Evolutionary conservation across 2,888 invertebrate species (phyloP).

Genomic region (Strigamia transsilvanica): DNA sequence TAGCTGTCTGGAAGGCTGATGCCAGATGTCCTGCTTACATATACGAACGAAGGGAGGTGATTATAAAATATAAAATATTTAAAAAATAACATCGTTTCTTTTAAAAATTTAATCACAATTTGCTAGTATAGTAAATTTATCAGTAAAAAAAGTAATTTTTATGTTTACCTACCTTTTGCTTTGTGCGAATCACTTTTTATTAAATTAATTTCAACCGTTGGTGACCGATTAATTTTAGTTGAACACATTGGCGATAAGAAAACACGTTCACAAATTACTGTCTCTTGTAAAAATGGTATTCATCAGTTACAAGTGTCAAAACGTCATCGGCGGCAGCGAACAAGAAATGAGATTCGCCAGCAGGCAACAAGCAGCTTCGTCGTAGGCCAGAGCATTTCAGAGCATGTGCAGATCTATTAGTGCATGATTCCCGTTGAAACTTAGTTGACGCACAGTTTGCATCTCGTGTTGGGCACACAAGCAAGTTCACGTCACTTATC

Average conservation of each 20-base stretch:
- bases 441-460: background rate
- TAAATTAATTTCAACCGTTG: constrained; percentile 1
- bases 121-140: too few relatives aligned
- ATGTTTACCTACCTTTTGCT: background rate
- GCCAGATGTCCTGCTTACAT: constrained; percentile 30
- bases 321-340: constrained; percentile 54
- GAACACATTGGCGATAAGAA: constrained; percentile 6
- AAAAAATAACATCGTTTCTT: background rate
- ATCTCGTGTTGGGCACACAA: background rate
- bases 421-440: constrained; percentile 50
- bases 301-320: constrained; percentile 56
- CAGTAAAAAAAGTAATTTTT: background rate
- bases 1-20: constrained; percentile 43
- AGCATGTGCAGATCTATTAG: constrained; percentile 52
- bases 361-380: constrained; percentile 43
- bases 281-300: constrained; percentile 56
- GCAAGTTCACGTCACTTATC: background rate
- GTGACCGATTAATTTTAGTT: background rate
- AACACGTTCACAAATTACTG: constrained; percentile 46
- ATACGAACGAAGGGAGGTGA: background rate
- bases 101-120: too few relatives aligned
- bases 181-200: background rate
- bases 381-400: constrained; percentile 44
- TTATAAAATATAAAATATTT: background rate
- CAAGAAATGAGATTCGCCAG: constrained; percentile 54